These are phyloP conservation scores for Helostoma temminkii DNA, from an alignment of 2,797 vertebrate species.

Conservation along the genomic window DNA sequence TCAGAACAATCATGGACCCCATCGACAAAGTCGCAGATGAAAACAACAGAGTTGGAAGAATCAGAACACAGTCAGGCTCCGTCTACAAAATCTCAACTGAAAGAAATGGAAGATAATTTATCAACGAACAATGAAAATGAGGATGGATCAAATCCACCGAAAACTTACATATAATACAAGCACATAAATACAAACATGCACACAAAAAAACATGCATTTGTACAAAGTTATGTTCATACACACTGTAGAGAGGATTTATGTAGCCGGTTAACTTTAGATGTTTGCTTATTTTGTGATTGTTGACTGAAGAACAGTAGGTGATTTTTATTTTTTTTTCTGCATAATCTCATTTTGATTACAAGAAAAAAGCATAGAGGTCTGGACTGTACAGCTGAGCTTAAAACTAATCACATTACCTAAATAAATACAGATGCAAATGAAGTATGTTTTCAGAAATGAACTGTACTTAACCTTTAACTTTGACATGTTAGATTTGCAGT, in stretches of 20 bases:
- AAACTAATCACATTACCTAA: neutral
- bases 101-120: slow-evolving; percentile 55
- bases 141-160: slow-evolving; percentile 55
- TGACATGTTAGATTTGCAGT: too few species aligned
- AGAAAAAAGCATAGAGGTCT: too few species aligned
- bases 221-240: slow-evolving; percentile 1
- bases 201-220: neutral
- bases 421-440: slow-evolving; percentile 4
- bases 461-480: neutral
- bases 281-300: slow-evolving; percentile 17
- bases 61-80: slow-evolving; percentile 65
- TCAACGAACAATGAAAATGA: slow-evolving; percentile 40
- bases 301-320: slow-evolving; percentile 4
- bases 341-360: too few species aligned
- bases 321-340: too few species aligned
- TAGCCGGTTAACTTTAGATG: too few species aligned
- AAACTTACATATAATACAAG: slow-evolving; percentile 76
- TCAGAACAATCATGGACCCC: slow-evolving; percentile 70
- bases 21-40: slow-evolving; percentile 77
- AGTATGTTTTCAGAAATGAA: slow-evolving; percentile 1
- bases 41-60: slow-evolving; percentile 43
- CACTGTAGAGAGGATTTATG: neutral
- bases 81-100: slow-evolving; percentile 78
- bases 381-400: neutral
- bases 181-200: neutral